phyloP scores from a whole-genome alignment of 2,113 vertebrate genomes.

The Pampusana beccarii region DNA sequence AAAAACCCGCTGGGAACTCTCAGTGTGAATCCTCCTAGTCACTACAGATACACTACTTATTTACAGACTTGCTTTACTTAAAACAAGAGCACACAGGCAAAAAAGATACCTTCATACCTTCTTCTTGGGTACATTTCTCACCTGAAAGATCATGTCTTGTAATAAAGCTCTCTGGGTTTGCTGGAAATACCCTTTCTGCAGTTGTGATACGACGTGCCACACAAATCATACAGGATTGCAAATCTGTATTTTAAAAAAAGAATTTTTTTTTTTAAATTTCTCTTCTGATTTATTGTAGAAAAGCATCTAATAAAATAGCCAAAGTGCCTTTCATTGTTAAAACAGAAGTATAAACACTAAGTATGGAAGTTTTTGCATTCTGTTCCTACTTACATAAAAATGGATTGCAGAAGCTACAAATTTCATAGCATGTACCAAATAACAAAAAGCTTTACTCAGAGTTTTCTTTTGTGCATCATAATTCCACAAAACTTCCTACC shows the following conservation, averaged over 20 bases:
- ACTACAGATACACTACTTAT: neutral
- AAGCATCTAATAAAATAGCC: neutral
- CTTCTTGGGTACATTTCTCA: conserved; percentile 62
- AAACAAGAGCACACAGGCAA: neutral
- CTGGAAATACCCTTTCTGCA: conserved; percentile 80
- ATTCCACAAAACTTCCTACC: conserved; percentile 74
- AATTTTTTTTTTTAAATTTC: neutral
- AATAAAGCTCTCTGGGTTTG: conserved; percentile 89
- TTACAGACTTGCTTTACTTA: neutral
- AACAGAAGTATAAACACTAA: neutral
- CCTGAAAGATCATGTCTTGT: conserved; percentile 96
- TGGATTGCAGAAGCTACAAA: neutral
- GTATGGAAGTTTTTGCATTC: neutral
- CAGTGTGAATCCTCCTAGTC: neutral
- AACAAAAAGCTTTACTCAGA: neutral
- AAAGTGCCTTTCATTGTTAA: neutral
- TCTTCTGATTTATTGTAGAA: neutral
- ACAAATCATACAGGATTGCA: conserved; percentile 99
- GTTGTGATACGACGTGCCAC: conserved; percentile 91
- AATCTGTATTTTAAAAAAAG: conserved; percentile 77
- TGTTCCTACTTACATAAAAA: neutral
- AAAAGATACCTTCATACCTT: neutral
- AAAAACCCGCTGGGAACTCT: neutral
- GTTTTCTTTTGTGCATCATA: neutral
- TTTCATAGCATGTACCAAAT: neutral